phyloP scores from a whole-genome alignment of 2,888 invertebrate species.

The Agrotis segetum region DNA sequence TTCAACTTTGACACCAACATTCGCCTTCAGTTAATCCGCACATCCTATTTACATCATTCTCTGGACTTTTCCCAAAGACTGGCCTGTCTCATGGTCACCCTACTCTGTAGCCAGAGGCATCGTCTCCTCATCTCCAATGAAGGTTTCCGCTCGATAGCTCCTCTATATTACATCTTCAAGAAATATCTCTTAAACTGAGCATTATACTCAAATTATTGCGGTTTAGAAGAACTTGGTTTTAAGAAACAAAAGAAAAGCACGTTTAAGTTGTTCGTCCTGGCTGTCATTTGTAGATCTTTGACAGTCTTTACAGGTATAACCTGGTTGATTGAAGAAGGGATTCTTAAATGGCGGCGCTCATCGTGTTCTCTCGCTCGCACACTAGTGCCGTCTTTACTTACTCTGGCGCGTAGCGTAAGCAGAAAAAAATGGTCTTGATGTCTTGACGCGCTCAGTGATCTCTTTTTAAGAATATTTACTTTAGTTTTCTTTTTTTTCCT shows the following conservation, averaged over 20 bases:
- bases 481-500: too few relatives aligned
- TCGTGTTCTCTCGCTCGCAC: too few relatives aligned
- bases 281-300: background rate
- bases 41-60: background rate
- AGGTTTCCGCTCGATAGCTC: slow-evolving; percentile 56
- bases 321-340: too few relatives aligned
- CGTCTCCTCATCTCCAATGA: slow-evolving; percentile 38
- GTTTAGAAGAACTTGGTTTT: background rate
- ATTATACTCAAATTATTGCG: slow-evolving; percentile 30
- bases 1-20: too few relatives aligned
- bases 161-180: slow-evolving; percentile 29
- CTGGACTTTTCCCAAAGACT: background rate
- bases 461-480: too few relatives aligned
- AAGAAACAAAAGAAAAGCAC: background rate
- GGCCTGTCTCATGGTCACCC: slow-evolving; percentile 6
- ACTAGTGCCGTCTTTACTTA: too few relatives aligned
- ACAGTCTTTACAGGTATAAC: background rate
- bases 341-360: too few relatives aligned
- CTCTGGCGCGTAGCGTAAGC: too few relatives aligned
- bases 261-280: background rate
- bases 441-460: too few relatives aligned
- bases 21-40: too few relatives aligned
- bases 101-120: slow-evolving; percentile 38
- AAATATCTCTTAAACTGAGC: slow-evolving; percentile 25
- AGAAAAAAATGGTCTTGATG: too few relatives aligned